A percentile compares a stretch with the other conserved stretches of the same genome.
Conservation (phyloP, 2,888 invertebrate species). For the Nowickia ferox region DNA sequence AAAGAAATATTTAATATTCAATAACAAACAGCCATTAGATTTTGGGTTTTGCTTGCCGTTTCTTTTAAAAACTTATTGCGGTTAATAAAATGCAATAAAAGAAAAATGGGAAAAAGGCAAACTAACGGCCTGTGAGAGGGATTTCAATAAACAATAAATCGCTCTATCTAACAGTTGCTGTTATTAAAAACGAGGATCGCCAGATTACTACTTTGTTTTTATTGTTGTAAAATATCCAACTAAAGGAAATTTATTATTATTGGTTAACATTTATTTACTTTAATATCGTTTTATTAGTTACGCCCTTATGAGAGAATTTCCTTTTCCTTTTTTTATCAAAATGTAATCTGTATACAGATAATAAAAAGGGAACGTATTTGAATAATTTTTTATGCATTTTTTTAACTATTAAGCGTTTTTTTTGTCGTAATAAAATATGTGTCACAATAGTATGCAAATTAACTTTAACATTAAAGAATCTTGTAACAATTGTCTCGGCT, state of each 20-base stretch:
- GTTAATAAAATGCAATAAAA: slow-evolving; percentile 40
- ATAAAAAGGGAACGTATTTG: slow-evolving; percentile 21
- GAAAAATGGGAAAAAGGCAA: not conserved
- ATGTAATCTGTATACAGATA: slow-evolving; percentile 18
- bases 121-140: slow-evolving; percentile 5
- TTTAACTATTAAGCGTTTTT: slow-evolving; percentile 39
- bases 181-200: slow-evolving; percentile 6
- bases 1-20: slow-evolving; percentile 34
- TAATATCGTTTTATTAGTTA: slow-evolving; percentile 66
- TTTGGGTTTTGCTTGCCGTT: slow-evolving; percentile 38
- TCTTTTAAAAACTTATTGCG: slow-evolving; percentile 21
- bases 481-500: not conserved
- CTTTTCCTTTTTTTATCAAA: slow-evolving; percentile 20
- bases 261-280: slow-evolving; percentile 59
- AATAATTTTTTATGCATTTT: slow-evolving; percentile 5
- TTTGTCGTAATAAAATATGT: slow-evolving; percentile 1
- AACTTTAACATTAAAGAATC: not conserved
- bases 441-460: slow-evolving; percentile 31
- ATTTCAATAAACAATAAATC: slow-evolving; percentile 1
- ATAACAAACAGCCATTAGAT: slow-evolving; percentile 69
- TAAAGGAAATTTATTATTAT: slow-evolving; percentile 67
- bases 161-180: slow-evolving; percentile 15
- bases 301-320: slow-evolving; percentile 59
- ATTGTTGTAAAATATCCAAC: not conserved
- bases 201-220: not conserved